Base-by-base conservation (phyloP, 2,113 vertebrate species). In the Brienomyrus longianalis region DNA sequence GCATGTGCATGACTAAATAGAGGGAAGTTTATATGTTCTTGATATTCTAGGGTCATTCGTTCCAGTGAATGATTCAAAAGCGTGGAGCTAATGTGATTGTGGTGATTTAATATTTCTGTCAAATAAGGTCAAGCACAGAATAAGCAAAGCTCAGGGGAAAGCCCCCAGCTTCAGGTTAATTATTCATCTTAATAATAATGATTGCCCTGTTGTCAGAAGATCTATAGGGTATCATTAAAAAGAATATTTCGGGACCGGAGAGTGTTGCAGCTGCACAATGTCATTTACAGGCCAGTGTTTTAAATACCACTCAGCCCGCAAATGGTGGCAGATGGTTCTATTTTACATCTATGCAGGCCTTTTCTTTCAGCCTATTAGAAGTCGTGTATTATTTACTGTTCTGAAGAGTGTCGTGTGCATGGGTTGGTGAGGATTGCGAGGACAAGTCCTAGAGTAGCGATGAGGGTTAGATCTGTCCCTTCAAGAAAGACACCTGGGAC, bases 171-270 rank as follows among this genome's bases (percentile, higher is more conserved):
- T 56, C 85, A 87, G 85, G 85, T 87, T 87, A 87, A 87, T 87
- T 87, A 87, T 87, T 87, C 48, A 87, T 87, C 51, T 87, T 87
- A 87, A 87, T 87, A 87, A 87, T 87, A 87, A 87, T 87, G 47
- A 87, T 87, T 87, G 85, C 85, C 85, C 85, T 54, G 85, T 87
- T 87, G 85, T 87, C 85, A 56, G 85, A 87, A 87, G 85, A 87
- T 87, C 85, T 87, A 87, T 87, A 87, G 85, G 50, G 85, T 87
- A 35, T 87, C 85, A 87, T 87, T 87, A 87, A 54, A 54, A 87
- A 56, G 85, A 87, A 52, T 56, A 87, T 87, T 87, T 48, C 31
- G n/a, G 85, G 47, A 87, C n/a, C 51, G 56, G 85, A 19, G 17
- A 54, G 85, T 54, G 83, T 84, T 84, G 43, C 83, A 47, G 83